Conservation (phyloP, 2,797 vertebrate genomes). For the Pyrocephalus nanus region DNA sequence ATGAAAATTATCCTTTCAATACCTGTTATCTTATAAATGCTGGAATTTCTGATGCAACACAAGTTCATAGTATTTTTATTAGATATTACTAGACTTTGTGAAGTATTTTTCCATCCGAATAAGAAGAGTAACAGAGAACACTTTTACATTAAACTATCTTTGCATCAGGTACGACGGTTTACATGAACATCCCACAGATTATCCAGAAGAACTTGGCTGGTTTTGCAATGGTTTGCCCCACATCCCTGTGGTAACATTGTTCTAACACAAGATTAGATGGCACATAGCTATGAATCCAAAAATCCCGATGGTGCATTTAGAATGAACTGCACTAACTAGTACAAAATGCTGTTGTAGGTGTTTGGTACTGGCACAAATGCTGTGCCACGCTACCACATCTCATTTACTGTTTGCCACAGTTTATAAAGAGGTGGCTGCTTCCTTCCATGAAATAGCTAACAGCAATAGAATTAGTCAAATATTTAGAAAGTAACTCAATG, state of each 20-base stretch:
- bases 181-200: neutral
- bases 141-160: neutral
- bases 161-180: neutral
- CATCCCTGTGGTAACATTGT: neutral
- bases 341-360: neutral
- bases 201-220: neutral
- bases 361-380: neutral
- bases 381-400: neutral
- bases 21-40: neutral
- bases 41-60: neutral
- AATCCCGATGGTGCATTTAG: neutral
- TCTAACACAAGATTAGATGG: neutral
- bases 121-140: neutral
- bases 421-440: neutral
- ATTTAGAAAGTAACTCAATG: neutral
- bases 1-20: neutral
- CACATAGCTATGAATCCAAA: neutral
- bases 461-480: neutral
- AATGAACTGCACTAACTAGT: neutral
- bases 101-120: neutral
- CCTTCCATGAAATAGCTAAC: neutral
- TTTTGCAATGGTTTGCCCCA: neutral
- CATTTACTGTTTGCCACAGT: neutral
- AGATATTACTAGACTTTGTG: neutral
- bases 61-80: neutral